phyloP scores from a whole-genome alignment of 2,888 invertebrate genomes.

The Gymnocheta viridis region DNA sequence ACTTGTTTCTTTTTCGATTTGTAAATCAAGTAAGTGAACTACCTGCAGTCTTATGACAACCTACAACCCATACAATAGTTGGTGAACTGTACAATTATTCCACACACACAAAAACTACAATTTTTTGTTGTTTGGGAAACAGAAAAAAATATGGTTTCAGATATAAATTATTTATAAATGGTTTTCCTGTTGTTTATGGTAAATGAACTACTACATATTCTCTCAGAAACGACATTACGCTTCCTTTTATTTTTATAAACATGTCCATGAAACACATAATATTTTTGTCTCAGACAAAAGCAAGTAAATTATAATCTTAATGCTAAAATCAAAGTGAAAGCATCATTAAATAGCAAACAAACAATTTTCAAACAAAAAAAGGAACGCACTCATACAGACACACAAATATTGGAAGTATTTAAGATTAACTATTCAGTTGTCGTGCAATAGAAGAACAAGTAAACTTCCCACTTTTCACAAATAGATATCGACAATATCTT shows the following conservation, averaged over 20 bases:
- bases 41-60: no score
- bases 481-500: conserved; percentile 28
- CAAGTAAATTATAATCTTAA: conserved; percentile 57
- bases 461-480: neutral
- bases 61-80: no score
- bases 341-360: conserved; percentile 57
- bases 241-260: conserved; percentile 21
- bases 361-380: neutral
- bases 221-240: neutral
- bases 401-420: neutral
- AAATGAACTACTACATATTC: neutral
- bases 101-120: no score
- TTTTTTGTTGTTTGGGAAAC: no score
- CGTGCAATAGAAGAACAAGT: neutral
- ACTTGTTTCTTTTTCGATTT: no score
- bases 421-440: neutral
- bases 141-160: neutral
- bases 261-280: conserved; percentile 22
- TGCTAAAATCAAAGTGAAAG: conserved; percentile 64
- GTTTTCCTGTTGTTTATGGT: neutral
- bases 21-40: no score
- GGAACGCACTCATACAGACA: neutral
- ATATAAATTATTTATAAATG: neutral
- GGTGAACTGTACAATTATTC: no score
- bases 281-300: neutral